These are phyloP conservation scores for Megaceryle torquata DNA, from an alignment of 2,113 vertebrate species.

Conservation along the genomic window DNA sequence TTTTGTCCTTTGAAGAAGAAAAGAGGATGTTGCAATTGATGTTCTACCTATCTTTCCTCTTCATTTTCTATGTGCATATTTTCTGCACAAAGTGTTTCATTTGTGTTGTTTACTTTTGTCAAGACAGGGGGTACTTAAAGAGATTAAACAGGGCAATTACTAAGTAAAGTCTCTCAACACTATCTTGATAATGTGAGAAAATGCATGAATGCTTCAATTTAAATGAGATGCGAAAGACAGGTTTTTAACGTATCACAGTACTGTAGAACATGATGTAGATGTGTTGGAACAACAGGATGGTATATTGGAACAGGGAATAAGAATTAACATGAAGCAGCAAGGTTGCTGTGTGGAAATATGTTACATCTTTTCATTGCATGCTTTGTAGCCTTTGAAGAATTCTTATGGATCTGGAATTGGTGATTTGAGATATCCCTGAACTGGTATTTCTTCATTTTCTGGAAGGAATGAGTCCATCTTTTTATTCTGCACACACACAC, in stretches of 20 bases:
- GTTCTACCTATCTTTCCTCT: background rate
- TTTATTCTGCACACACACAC: too few species aligned
- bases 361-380: background rate
- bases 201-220: background rate
- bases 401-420: background rate
- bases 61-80: background rate
- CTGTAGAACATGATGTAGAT: background rate
- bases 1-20: background rate
- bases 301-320: background rate
- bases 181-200: background rate
- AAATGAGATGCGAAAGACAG: background rate
- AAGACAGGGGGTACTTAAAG: background rate
- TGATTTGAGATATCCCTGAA: background rate
- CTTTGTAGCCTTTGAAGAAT: background rate
- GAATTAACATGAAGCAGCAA: background rate
- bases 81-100: background rate
- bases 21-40: background rate
- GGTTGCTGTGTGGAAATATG: background rate
- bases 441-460: background rate
- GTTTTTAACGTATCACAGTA: background rate
- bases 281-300: background rate
- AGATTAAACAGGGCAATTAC: background rate
- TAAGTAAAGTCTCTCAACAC: background rate
- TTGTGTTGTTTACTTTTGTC: background rate
- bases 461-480: background rate